These are phyloP conservation scores for Chitala chitala DNA, from an alignment of 2,113 vertebrate genomes.

Conservation along the genomic window DNA sequence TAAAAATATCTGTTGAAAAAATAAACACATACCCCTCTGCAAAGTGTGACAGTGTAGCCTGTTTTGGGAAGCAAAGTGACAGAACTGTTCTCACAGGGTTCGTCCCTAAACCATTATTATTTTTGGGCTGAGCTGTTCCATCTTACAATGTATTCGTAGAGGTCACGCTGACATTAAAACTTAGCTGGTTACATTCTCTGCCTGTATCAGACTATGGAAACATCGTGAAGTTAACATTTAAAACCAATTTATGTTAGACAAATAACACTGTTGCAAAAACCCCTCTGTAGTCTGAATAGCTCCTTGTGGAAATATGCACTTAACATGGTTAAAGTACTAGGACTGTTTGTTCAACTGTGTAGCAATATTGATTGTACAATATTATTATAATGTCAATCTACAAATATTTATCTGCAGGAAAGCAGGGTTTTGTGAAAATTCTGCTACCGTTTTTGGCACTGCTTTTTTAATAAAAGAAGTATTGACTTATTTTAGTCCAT, in stretches of 20 bases:
- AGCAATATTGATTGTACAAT: not conserved
- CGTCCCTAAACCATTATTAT: too few species aligned
- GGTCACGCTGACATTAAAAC: not conserved
- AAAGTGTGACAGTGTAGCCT: too few species aligned
- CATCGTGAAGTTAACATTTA: constrained; percentile 3
- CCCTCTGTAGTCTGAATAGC: too few species aligned
- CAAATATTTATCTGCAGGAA: not conserved
- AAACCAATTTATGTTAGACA: not conserved
- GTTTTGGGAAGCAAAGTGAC: too few species aligned
- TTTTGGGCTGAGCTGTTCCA: too few species aligned
- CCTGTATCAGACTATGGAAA: not conserved
- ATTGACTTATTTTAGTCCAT: not conserved
- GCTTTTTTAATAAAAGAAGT: not conserved
- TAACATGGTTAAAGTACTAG: constrained; percentile 13
- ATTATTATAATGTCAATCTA: not conserved
- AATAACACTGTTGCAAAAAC: not conserved
- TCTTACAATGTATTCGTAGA: too few species aligned
- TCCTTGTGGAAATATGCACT: too few species aligned
- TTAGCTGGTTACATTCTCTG: not conserved
- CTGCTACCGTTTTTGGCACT: not conserved
- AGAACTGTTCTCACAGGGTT: too few species aligned
- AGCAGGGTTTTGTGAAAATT: not conserved
- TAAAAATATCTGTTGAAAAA: too few species aligned
- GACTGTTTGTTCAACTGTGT: not conserved
- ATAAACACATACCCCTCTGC: too few species aligned